phyloP scores from a whole-genome alignment of 2,797 vertebrate genomes.

The Austrolebias charrua region DNA sequence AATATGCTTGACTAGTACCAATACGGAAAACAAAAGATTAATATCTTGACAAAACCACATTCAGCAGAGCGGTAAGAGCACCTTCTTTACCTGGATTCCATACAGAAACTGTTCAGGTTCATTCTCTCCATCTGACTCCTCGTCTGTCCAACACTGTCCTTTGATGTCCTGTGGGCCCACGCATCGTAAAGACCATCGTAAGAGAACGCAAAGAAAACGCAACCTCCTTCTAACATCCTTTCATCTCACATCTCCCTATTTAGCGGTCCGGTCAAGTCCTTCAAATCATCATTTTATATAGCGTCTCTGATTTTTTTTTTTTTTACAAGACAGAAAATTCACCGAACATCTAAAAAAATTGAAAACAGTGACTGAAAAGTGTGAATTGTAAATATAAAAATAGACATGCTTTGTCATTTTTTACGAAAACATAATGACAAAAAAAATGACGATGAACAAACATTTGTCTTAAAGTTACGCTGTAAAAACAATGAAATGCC shows the following conservation, averaged over 20 bases:
- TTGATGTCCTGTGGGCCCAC: constrained; percentile 88
- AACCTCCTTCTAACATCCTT: constrained; percentile 52
- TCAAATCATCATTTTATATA: constrained; percentile 66
- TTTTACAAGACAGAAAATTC: constrained; percentile 34
- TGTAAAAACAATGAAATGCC: constrained; percentile 2
- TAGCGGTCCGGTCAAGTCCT: constrained; percentile 52
- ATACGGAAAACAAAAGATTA: background rate
- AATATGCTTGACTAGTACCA: background rate
- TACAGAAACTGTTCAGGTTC: constrained; percentile 97
- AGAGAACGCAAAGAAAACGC: constrained; percentile 41
- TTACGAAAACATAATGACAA: constrained; percentile 4
- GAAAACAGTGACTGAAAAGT: constrained; percentile 19
- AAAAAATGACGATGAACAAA: constrained; percentile 15
- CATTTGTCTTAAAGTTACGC: constrained; percentile 2
- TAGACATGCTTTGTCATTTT: constrained; percentile 18
- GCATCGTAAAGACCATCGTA: constrained; percentile 61
- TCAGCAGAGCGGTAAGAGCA: constrained; percentile 3
- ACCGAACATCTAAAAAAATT: constrained; percentile 30
- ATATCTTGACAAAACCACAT: constrained; percentile 1
- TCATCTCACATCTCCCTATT: constrained; percentile 64
- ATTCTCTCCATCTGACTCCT: constrained; percentile 98
- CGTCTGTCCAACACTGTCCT: constrained; percentile 96
- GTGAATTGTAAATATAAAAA: constrained; percentile 13
- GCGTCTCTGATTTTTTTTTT: constrained; percentile 41
- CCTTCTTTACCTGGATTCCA: constrained; percentile 88